Percentiles rank a stretch among this genome's conserved stretches.
phyloP scores from a whole-genome alignment of 2,113 vertebrate genomes.

The Pseudorectes ferrugineus region DNA sequence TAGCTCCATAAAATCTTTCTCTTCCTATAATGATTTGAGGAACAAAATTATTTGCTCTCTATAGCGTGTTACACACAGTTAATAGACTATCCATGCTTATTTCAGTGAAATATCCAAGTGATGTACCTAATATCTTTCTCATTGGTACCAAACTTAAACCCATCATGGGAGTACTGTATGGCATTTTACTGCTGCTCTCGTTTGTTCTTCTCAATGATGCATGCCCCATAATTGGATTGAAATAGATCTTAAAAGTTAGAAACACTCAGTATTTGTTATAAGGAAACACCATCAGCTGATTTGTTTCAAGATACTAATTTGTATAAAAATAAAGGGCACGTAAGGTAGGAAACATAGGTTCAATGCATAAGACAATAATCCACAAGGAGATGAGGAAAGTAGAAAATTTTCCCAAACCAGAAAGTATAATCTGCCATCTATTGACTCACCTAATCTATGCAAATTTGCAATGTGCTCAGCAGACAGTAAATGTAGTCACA shows the following conservation, averaged over 20 bases:
- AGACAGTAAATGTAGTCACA: background rate
- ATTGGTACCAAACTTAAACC: background rate
- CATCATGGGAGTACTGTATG: background rate
- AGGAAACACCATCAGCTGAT: background rate
- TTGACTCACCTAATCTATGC: background rate
- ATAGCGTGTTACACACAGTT: background rate
- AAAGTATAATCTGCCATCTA: background rate
- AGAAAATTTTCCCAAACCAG: background rate
- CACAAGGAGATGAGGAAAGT: background rate
- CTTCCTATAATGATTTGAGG: background rate
- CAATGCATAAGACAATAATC: background rate
- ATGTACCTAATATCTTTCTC: background rate
- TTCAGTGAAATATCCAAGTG: background rate
- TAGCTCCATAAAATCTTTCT: background rate
- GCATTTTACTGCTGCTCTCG: background rate
- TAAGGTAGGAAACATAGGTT: background rate
- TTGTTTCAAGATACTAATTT: background rate
- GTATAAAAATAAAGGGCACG: background rate
- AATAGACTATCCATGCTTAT: background rate
- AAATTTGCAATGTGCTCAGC: background rate
- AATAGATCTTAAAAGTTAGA: background rate
- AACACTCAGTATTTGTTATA: background rate
- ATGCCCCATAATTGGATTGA: background rate
- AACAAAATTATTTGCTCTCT: background rate
- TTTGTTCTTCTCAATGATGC: background rate